These are phyloP conservation scores for Nerophis lumbriciformis DNA, from an alignment of 2,113 vertebrate species.

Conservation along the genomic window DNA sequence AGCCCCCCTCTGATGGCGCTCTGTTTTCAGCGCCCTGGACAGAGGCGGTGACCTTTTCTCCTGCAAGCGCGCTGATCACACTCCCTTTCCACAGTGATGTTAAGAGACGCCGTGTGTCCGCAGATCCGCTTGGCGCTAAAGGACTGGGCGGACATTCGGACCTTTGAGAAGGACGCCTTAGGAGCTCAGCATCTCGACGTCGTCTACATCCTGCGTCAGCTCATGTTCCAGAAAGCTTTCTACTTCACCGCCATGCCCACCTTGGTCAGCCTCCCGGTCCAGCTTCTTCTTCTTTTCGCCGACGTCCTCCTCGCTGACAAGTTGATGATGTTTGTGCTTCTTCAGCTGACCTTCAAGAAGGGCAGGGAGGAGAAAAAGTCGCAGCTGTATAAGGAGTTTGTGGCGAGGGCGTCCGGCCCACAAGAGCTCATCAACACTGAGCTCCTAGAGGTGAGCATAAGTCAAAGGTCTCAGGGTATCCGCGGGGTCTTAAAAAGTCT, in stretches of 20 bases:
- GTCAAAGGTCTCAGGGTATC: no score
- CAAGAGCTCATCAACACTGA: constrained; percentile 63
- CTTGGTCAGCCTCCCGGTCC: constrained; percentile 62
- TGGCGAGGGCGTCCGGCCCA: constrained; percentile 54
- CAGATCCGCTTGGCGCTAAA: constrained; percentile 86
- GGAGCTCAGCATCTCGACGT: constrained; percentile 82
- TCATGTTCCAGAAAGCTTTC: constrained; percentile 81
- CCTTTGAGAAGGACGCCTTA: constrained; percentile 80
- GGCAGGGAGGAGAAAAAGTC: constrained; percentile 33
- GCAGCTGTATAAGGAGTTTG: constrained; percentile 35
- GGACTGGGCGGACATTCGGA: constrained; percentile 82
- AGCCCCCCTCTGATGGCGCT: no score
- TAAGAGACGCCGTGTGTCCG: neutral
- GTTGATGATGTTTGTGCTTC: neutral
- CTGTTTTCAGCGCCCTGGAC: no score
- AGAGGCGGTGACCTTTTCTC: no score
- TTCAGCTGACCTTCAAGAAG: constrained; percentile 11
- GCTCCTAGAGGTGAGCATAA: constrained; percentile 59
- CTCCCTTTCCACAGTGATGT: neutral
- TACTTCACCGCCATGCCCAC: constrained; percentile 85
- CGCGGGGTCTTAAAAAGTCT: no score
- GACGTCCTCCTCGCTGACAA: no score
- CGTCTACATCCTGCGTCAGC: constrained; percentile 75
- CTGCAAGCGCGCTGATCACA: no score
- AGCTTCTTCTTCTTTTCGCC: neutral